These are phyloP conservation scores for Serrognathus titanus DNA, from an alignment of 2,888 invertebrate species.

Conservation along the genomic window DNA sequence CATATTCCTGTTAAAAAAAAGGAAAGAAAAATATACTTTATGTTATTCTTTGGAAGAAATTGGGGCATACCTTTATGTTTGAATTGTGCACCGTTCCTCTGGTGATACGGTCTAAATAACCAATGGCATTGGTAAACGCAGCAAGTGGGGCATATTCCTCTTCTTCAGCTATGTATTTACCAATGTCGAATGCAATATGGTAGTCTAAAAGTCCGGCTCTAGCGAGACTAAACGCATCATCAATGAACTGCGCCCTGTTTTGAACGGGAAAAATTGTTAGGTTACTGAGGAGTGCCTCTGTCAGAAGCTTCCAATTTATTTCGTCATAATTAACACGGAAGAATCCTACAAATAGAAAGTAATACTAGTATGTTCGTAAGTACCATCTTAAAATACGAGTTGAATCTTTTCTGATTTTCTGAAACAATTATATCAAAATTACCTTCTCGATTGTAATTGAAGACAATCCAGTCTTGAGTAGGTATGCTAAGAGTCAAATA, in stretches of 20 bases:
- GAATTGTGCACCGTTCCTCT: constrained; percentile 1
- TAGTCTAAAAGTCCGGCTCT: constrained; percentile 42
- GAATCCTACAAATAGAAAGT: constrained; percentile 22
- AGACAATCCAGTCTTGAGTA: neutral
- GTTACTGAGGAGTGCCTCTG: constrained; percentile 13
- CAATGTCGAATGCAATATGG: constrained; percentile 45
- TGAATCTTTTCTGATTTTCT: too few species aligned
- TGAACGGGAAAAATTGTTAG: constrained; percentile 41
- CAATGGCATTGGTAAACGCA: constrained; percentile 8
- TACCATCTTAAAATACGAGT: too few species aligned
- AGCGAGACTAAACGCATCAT: constrained; percentile 49
- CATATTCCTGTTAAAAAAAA: constrained; percentile 9
- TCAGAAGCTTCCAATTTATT: constrained; percentile 26
- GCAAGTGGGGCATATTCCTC: constrained; percentile 47
- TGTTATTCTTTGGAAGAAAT: too few species aligned
- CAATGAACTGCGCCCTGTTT: constrained; percentile 54
- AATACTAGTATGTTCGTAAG: neutral
- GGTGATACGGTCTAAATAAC: constrained; percentile 11
- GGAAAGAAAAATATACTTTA: neutral
- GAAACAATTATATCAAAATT: too few species aligned
- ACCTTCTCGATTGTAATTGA: constrained; percentile 2
- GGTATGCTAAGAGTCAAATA: neutral
- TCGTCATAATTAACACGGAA: constrained; percentile 32
- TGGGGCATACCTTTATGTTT: neutral
- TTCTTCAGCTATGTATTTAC: constrained; percentile 47